A percentile compares a stretch with the other conserved stretches of the same genome.
Conservation (phyloP, 2,113 vertebrate genomes). For the Austrofundulus limnaeus region DNA sequence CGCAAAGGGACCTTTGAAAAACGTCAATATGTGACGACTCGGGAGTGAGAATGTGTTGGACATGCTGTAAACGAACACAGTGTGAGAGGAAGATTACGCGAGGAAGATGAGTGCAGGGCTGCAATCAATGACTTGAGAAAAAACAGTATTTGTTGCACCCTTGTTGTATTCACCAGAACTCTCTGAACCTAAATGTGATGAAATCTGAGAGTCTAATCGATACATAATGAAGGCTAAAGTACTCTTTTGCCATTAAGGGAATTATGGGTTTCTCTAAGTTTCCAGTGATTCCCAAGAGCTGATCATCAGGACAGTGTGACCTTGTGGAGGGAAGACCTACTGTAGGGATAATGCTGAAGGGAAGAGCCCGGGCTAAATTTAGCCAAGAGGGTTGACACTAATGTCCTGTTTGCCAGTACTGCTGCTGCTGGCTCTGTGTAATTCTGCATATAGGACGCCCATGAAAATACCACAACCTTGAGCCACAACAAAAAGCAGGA, state of each 20-base stretch:
- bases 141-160: constrained; percentile 48
- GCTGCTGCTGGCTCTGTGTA: constrained; percentile 24
- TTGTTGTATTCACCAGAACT: constrained; percentile 48
- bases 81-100: constrained; percentile 19
- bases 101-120: constrained; percentile 3
- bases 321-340: constrained; percentile 52
- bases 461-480: constrained; percentile 64
- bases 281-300: constrained; percentile 34
- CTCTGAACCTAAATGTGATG: constrained; percentile 53
- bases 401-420: constrained; percentile 27
- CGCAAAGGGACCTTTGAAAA: no score
- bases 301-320: constrained; percentile 44
- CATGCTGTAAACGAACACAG: constrained; percentile 27
- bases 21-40: no score
- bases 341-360: constrained; percentile 25
- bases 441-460: constrained; percentile 42
- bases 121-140: constrained; percentile 39
- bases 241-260: constrained; percentile 35
- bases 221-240: constrained; percentile 41
- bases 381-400: constrained; percentile 39
- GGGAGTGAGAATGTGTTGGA: no score
- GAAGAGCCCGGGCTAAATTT: constrained; percentile 60
- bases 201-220: constrained; percentile 61
- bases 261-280: constrained; percentile 41
- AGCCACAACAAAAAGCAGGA: constrained; percentile 27